A percentile compares a stretch with the other conserved stretches of the same genome.
These are phyloP conservation scores for Connochaetes taurinus DNA, from an alignment of 2,113 vertebrate genomes.

Conservation along the genomic window DNA sequence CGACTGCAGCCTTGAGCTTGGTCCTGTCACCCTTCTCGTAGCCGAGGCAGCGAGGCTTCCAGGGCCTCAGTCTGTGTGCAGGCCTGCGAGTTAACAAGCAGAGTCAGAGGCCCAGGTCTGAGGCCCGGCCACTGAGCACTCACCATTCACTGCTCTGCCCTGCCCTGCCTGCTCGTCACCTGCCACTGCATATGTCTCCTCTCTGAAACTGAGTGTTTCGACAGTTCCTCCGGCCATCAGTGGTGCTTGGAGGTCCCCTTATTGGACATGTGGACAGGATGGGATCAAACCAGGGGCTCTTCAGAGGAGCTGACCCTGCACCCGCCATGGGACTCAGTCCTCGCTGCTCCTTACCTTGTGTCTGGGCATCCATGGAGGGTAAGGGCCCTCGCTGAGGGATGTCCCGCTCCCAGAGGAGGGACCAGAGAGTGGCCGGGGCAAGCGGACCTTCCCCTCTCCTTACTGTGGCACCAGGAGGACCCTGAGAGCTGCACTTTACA, in stretches of 20 bases:
- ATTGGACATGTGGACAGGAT: too few species aligned
- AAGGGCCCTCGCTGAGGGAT: constrained; percentile 19
- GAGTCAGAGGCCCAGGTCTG: accelerated
- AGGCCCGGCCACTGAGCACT: background rate
- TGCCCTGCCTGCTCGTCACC: too few species aligned
- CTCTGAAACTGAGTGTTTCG: background rate
- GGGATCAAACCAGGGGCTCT: accelerated
- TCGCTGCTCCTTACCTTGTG: background rate
- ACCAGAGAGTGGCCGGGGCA: background rate
- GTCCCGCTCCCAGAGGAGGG: constrained; percentile 33
- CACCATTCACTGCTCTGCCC: too few species aligned
- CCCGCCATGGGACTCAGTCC: background rate
- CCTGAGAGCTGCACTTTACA: too few species aligned
- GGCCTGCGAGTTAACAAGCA: accelerated
- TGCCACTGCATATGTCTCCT: background rate
- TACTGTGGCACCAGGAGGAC: accelerated
- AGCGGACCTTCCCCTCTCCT: background rate
- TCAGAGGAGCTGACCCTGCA: accelerated
- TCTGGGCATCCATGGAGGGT: background rate
- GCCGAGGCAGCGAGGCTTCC: background rate
- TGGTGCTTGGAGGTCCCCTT: background rate
- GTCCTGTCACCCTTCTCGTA: background rate
- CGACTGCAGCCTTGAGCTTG: accelerated
- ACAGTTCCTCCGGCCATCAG: background rate
- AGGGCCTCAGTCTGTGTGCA: accelerated